These are phyloP conservation scores for Homalodisca vitripennis DNA, from an alignment of 1,140 invertebrate species.

Conservation along the genomic window DNA sequence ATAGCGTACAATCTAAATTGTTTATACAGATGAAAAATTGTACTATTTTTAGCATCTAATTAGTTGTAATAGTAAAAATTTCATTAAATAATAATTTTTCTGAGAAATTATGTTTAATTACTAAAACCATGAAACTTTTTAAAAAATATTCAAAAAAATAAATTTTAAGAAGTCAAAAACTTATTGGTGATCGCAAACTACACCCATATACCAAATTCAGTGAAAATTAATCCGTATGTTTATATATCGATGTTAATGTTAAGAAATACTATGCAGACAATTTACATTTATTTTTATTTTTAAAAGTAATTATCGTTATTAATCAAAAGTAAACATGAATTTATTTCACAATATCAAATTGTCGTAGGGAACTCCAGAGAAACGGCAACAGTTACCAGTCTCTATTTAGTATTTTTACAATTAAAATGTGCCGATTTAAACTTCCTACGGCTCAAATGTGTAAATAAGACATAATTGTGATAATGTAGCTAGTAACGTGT, in stretches of 20 bases:
- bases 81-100: no score
- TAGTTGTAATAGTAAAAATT: no score
- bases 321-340: not conserved
- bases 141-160: no score
- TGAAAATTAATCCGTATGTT: not conserved
- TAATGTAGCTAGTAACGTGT: conserved; percentile 1
- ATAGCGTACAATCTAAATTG: no score
- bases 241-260: not conserved
- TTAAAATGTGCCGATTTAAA: conserved; percentile 21
- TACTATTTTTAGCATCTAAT: no score
- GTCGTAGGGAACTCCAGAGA: not conserved
- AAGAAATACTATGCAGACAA: not conserved
- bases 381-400: not conserved
- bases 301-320: not conserved
- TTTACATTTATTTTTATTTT: not conserved
- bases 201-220: not conserved
- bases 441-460: conserved; percentile 9
- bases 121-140: no score
- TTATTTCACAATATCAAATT: not conserved
- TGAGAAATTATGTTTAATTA: no score
- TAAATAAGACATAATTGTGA: conserved; percentile 23
- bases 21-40: no score
- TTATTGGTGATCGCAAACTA: no score
- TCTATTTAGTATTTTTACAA: not conserved
- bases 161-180: no score